These are phyloP conservation scores for Hemiprocne comata DNA, from an alignment of 2,113 vertebrate genomes.

Conservation along the genomic window DNA sequence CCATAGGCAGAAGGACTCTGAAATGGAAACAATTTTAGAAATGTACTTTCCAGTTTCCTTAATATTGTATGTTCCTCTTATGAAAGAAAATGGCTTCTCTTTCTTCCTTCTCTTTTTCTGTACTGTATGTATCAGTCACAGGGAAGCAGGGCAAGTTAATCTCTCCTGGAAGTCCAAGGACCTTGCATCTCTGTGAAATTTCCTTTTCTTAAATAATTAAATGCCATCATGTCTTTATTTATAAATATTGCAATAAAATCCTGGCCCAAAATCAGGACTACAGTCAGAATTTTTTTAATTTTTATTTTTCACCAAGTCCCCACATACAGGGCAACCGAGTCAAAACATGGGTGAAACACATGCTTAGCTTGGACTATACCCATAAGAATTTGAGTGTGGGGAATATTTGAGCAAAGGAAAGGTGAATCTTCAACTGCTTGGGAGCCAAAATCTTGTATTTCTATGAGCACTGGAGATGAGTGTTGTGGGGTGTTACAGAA, in stretches of 20 bases:
- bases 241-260: slow-evolving; percentile 24
- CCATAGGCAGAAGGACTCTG: slow-evolving; percentile 68
- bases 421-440: not conserved
- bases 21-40: slow-evolving; percentile 83
- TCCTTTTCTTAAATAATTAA: slow-evolving; percentile 48
- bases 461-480: not conserved
- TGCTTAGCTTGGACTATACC: not conserved
- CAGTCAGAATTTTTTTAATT: not conserved
- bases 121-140: not conserved
- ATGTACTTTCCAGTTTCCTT: slow-evolving; percentile 77
- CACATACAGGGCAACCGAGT: not conserved
- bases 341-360: not conserved
- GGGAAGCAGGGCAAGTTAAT: not conserved
- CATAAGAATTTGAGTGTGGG: not conserved
- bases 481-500: not conserved
- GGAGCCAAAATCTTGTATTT: not conserved
- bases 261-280: not conserved
- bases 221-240: not conserved
- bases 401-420: not conserved
- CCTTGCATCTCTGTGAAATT: not conserved
- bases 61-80: slow-evolving; percentile 68
- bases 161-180: not conserved
- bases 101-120: not conserved
- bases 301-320: not conserved
- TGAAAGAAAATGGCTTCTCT: slow-evolving; percentile 70